Conservation (phyloP, 1,140 invertebrate genomes). For the Bradysia coprophila region DNA sequence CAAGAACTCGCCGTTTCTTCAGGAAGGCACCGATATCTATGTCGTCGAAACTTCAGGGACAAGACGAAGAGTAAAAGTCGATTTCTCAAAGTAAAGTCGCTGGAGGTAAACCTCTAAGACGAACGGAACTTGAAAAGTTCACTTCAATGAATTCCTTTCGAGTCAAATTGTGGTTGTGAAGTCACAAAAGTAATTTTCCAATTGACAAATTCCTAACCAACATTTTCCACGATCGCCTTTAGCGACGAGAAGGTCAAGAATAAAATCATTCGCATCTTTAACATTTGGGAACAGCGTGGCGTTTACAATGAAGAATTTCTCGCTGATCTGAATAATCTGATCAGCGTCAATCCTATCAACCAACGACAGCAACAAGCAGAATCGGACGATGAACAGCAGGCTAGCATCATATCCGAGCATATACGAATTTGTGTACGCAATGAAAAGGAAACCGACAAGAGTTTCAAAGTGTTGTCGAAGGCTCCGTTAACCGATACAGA, state of each 20-base stretch:
- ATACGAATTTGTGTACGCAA: conserved; percentile 31
- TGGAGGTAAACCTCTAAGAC: no score
- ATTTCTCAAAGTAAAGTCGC: no score
- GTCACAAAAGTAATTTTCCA: no score
- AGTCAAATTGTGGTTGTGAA: no score
- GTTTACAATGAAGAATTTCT: conserved; percentile 78
- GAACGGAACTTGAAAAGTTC: no score
- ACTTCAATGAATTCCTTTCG: no score
- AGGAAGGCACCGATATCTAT: no score
- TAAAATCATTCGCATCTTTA: conserved; percentile 74
- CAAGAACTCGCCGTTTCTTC: no score
- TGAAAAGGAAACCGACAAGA: conserved; percentile 15
- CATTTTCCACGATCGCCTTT: conserved; percentile 11
- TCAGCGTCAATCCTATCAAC: conserved; percentile 52
- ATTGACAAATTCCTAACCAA: background rate
- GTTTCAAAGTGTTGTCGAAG: conserved; percentile 21
- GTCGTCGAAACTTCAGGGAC: no score
- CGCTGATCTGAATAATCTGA: conserved; percentile 57
- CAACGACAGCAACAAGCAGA: conserved; percentile 47
- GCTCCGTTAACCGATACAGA: conserved; percentile 17
- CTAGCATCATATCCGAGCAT: conserved; percentile 23
- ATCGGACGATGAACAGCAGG: conserved; percentile 43
- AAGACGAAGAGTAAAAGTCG: no score
- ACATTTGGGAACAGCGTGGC: conserved; percentile 82
- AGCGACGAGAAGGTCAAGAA: conserved; percentile 76